phyloP scores from a whole-genome alignment of 2,888 invertebrate genomes.

The Rhodophaea formosa region DNA sequence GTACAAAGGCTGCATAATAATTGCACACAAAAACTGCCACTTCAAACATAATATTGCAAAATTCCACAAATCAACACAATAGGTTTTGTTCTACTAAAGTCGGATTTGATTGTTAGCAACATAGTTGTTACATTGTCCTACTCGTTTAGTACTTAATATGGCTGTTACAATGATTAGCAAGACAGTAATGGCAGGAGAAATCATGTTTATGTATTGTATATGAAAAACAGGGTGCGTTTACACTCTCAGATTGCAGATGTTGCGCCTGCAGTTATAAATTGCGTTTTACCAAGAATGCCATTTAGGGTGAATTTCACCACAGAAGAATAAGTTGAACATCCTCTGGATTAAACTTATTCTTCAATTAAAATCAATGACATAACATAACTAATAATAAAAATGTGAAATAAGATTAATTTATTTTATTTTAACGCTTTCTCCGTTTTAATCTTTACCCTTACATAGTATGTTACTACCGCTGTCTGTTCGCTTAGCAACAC shows the following conservation, averaged over 20 bases:
- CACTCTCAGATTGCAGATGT: not conserved
- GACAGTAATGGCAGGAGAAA: conserved; percentile 17
- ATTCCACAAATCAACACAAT: conserved; percentile 37
- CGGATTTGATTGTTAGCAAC: conserved; percentile 51
- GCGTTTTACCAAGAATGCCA: too few species aligned
- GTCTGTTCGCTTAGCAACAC: too few species aligned
- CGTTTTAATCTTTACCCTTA: too few species aligned
- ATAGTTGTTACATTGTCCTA: conserved; percentile 31
- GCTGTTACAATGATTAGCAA: conserved; percentile 10
- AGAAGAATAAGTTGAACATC: too few species aligned
- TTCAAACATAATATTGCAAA: conserved; percentile 70
- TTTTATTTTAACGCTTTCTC: too few species aligned
- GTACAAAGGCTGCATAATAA: conserved; percentile 51
- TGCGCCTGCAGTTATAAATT: not conserved
- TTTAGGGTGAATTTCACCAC: too few species aligned
- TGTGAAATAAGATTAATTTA: too few species aligned
- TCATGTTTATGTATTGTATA: conserved; percentile 12
- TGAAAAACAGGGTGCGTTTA: conserved; percentile 6
- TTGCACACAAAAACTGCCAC: conserved; percentile 69
- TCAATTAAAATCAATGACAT: too few species aligned
- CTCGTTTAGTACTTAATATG: conserved; percentile 14
- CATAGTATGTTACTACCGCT: too few species aligned
- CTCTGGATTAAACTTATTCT: too few species aligned
- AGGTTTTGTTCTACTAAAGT: conserved; percentile 25
- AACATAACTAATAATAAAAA: too few species aligned